Base-by-base conservation (phyloP, 2,888 invertebrate species). In the Caradrina kadenii region DNA sequence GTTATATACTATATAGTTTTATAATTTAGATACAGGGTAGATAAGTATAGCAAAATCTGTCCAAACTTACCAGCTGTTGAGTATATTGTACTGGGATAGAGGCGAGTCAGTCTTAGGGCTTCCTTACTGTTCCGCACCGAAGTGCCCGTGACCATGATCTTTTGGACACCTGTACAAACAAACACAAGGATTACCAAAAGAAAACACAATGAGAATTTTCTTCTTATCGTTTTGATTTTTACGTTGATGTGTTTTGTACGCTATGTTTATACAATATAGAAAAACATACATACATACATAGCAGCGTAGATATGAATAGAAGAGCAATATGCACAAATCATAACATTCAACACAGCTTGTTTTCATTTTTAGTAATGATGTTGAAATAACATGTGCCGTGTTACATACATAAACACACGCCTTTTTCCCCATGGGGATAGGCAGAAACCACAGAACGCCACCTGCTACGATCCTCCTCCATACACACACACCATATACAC, bases 131-230 rank as follows among this genome's bases (percentile, higher is more conserved):
- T 97, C 92, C 98, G 97, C 69, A 99, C 97, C 82, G 98, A 98
- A 80, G 98, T 98, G 60, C 99, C 99, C 66, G 98, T 98, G 73
- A 99, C 99, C 97, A 99, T 98, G 75, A 99, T 98, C 94, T 99
- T 99, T 92, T 98, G 98, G 88, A 99, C 98, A 87, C 99, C 98
- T 98, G 88, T 3, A 49, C n/a, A 89, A 69, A 67, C 31, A 10
- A 73, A 8, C 45, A 45, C 45, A 17, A 17, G 17, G 45, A 17
- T 45, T 45, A 45, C 45, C 39, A 13, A 13, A 56, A 56, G 11
- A 15, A n/a, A 31, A 8, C 26, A 48, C 48, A n/a, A 6, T 4
- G 17, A 17, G 15, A n/a, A n/a, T 17, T 17, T 17, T 35, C 35
- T 35, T 35, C 35, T 7, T 8, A 8, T 35, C 8, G 35, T 35